Base-by-base conservation (phyloP, 2,113 vertebrate genomes). In the Phasianus colchicus region DNA sequence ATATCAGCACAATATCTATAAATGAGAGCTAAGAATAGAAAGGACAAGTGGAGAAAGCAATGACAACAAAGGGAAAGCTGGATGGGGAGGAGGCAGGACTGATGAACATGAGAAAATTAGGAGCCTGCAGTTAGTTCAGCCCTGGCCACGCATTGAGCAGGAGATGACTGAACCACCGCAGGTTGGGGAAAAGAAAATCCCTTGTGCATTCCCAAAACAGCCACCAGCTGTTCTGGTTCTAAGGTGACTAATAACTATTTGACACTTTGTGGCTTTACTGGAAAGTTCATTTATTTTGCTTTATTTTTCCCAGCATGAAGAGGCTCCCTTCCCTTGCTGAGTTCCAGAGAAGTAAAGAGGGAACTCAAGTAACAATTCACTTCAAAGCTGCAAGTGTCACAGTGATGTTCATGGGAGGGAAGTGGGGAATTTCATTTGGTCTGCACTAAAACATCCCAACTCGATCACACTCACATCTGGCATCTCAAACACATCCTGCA, bases 241-340 rank as follows among this genome's bases (percentile, higher is more conserved):
- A 43, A 86, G 79, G 79, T 95, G 96, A 95, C 85, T 96, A 94
- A 96, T 50, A 91, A 80, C 2, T 10, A 17, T 52, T n/a, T 92
- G 72, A 90, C 52, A 57, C 10, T 29, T 48, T 77, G 72, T 65
- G 83, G 79, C 65, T 95, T 95, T 78, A 89, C 82, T 69, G 87
- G 89, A 89, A 92, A 88, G 85, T 91, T 92, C 91, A 58, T 13
- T 34, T 55, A 36, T 48, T 75, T 22, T 32, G 15, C 8, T 14
- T 16, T 29, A 21, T 13, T 52, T 5, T 7, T 12, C 40, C 21
- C 43, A 45, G 34, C 32, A 36, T 29, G 42, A 73, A 89, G 48
- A 90, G 30, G 8, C 18, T 92, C 58, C 55, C 58, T 74, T 52
- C 45, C 25, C 71, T 86, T 69, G 75, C 13, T 72, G 60, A 30